Evolutionary conservation across 2,797 vertebrate genomes (phyloP).

Genomic region (Crenuchus spilurus): DNA sequence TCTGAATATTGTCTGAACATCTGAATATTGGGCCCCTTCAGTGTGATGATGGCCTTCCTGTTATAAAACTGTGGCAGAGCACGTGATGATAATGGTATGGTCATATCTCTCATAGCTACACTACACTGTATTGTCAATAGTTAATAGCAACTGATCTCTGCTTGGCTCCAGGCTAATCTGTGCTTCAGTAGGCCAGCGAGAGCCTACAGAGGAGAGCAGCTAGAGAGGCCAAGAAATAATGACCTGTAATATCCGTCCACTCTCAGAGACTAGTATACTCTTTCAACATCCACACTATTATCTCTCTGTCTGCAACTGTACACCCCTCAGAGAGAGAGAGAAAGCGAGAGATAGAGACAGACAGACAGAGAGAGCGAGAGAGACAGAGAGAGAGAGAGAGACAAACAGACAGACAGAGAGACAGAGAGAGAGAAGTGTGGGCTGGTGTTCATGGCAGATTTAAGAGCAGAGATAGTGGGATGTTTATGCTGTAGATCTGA

Average conservation of each 20-base stretch:
- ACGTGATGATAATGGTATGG: no score
- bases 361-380: neutral
- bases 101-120: no score
- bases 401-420: neutral
- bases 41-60: no score
- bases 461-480: constrained; percentile 13
- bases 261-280: neutral
- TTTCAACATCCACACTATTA: neutral
- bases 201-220: no score
- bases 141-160: no score
- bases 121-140: no score
- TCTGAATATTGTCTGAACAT: no score
- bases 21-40: no score
- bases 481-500: neutral
- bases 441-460: constrained; percentile 25
- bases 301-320: constrained; percentile 13
- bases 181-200: no score
- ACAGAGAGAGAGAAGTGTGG: neutral
- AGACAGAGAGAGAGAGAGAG: neutral
- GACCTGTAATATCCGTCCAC: neutral
- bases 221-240: neutral
- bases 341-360: neutral
- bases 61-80: no score
- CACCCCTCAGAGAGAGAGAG: no score
- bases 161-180: no score